Conservation (phyloP, 1,140 invertebrate genomes). For the Drosophila teissieri region DNA sequence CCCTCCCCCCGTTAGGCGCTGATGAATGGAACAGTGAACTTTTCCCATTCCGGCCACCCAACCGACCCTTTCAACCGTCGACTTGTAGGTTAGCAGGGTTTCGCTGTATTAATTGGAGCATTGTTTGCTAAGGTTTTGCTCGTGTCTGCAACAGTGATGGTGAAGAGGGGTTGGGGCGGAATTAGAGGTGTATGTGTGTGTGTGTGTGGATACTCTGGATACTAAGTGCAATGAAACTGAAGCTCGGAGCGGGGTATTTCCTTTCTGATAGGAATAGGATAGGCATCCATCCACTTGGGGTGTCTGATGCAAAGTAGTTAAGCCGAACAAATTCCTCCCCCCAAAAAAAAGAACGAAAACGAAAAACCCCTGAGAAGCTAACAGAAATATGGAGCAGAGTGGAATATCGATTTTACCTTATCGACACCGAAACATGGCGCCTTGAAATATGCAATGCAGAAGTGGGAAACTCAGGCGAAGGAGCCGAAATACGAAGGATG, state of each 20-base stretch:
- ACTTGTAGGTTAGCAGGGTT: constrained; percentile 42
- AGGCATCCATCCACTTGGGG: too few relatives aligned
- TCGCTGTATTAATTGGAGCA: constrained; percentile 66
- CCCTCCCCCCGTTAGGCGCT: background rate
- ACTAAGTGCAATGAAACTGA: constrained; percentile 36
- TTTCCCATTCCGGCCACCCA: constrained; percentile 28
- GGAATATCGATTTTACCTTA: constrained; percentile 75
- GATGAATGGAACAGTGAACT: constrained; percentile 28
- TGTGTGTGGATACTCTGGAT: background rate
- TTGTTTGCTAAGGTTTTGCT: constrained; percentile 39
- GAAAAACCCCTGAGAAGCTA: background rate
- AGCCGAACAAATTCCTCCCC: constrained; percentile 38
- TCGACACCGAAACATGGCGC: constrained; percentile 77
- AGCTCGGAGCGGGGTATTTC: constrained; percentile 8
- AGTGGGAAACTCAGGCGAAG: constrained; percentile 57
- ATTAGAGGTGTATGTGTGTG: too few relatives aligned
- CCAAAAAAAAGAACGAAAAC: constrained; percentile 2
- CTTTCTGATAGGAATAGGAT: background rate
- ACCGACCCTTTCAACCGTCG: background rate
- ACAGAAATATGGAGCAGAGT: constrained; percentile 13
- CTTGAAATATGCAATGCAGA: constrained; percentile 75
- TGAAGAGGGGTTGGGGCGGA: background rate
- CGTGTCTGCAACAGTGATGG: background rate
- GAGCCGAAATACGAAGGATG: background rate
- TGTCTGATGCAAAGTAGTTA: constrained; percentile 63